Evolutionary conservation across 2,888 invertebrate genomes (phyloP).

Genomic region (Clistopyga incitator): DNA sequence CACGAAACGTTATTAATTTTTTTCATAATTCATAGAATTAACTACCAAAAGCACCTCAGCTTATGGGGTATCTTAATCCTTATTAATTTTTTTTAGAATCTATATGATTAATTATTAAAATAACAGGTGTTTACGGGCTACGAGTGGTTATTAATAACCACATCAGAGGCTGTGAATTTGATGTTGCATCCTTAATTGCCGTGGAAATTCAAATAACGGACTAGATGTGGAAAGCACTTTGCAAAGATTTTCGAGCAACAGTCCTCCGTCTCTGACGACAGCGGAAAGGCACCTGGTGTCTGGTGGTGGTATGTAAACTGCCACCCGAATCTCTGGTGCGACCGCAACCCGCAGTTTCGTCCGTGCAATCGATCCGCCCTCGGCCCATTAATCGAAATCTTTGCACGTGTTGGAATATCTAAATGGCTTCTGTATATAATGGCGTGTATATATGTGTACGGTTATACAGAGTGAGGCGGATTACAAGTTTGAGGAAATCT

Average conservation of each 20-base stretch:
- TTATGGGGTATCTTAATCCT: too few relatives aligned
- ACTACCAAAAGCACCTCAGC: too few relatives aligned
- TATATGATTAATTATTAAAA: too few relatives aligned
- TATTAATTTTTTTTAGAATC: too few relatives aligned
- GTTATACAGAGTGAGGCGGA: background rate
- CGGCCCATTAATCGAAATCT: conserved; percentile 49
- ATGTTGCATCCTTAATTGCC: background rate
- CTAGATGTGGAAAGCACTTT: background rate
- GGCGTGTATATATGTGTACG: background rate
- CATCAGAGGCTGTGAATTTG: background rate
- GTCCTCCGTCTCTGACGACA: conserved; percentile 2
- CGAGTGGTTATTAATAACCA: too few relatives aligned
- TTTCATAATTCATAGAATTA: too few relatives aligned
- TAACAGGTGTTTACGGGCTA: too few relatives aligned
- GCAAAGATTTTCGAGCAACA: conserved; percentile 12
- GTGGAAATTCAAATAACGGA: background rate
- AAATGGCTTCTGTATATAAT: conserved; percentile 9
- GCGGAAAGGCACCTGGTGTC: conserved; percentile 27
- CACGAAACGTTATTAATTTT: too few relatives aligned
- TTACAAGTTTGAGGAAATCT: conserved; percentile 42
- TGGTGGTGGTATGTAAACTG: conserved; percentile 40
- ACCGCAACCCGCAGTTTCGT: conserved; percentile 45
- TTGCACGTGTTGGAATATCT: conserved; percentile 48
- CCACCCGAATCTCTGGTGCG: conserved; percentile 36
- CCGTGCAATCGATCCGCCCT: conserved; percentile 44